Evolutionary conservation across 1,140 invertebrate species (phyloP).

Genomic region (Drosophila miranda): DNA sequence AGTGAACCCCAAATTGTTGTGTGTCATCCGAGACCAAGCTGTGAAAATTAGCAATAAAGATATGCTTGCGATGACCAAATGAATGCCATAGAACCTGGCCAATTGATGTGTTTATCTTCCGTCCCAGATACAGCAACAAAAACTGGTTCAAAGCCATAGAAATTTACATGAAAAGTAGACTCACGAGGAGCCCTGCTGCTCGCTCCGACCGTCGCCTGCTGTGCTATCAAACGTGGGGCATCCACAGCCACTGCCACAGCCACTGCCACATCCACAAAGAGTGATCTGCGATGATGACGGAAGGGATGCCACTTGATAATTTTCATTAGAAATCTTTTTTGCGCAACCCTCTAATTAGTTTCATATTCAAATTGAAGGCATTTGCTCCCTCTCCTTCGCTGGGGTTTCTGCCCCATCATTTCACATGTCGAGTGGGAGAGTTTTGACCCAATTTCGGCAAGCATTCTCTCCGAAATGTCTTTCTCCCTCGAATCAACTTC

Average conservation of each 20-base stretch:
- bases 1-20: constrained; percentile 34
- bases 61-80: constrained; percentile 15
- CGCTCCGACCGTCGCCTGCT: constrained; percentile 18
- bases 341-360: constrained; percentile 62
- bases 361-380: constrained; percentile 41
- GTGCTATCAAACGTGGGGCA: constrained; percentile 47
- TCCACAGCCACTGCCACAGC: constrained; percentile 15
- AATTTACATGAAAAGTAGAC: constrained; percentile 44
- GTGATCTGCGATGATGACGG: constrained; percentile 40
- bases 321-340: constrained; percentile 53
- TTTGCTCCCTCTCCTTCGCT: constrained; percentile 7
- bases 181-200: constrained; percentile 8
- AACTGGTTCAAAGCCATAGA: constrained; percentile 35
- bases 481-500: background rate
- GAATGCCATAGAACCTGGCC: constrained; percentile 37
- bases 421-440: constrained; percentile 51
- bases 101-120: constrained; percentile 57
- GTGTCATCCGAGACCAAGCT: constrained; percentile 49
- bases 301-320: constrained; percentile 52
- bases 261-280: constrained; percentile 39
- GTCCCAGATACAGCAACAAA: constrained; percentile 5
- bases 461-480: constrained; percentile 25
- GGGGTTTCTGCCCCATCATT: constrained; percentile 21
- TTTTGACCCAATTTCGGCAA: constrained; percentile 55
- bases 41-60: constrained; percentile 68